Evolutionary conservation across 2,888 invertebrate genomes (phyloP).

Genomic region (Ctena decussata): DNA sequence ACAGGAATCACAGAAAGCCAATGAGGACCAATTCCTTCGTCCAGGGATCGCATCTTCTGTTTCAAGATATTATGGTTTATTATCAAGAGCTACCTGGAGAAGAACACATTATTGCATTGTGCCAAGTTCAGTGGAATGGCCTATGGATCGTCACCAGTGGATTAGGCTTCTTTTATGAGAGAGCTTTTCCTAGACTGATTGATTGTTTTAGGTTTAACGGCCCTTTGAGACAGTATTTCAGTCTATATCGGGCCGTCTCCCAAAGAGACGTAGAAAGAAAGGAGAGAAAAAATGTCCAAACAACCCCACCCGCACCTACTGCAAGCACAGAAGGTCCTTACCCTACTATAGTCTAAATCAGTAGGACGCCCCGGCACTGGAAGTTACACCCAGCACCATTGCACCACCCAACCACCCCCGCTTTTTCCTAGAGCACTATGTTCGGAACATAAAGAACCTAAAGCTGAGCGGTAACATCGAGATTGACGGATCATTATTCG

Average conservation of each 20-base stretch:
- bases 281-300: too few species aligned
- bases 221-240: too few species aligned
- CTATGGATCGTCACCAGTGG: background rate
- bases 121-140: background rate
- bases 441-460: background rate
- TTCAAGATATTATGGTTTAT: slow-evolving; percentile 1
- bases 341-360: too few species aligned
- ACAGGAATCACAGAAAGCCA: background rate
- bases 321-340: too few species aligned
- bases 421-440: slow-evolving; percentile 6
- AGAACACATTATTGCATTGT: background rate
- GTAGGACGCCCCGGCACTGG: too few species aligned
- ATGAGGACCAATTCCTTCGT: background rate
- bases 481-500: slow-evolving; percentile 15
- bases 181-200: too few species aligned
- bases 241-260: too few species aligned
- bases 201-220: too few species aligned
- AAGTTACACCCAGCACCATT: too few species aligned
- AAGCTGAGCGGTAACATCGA: background rate
- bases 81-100: background rate
- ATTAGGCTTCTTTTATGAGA: slow-evolving; percentile 2
- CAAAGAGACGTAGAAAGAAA: too few species aligned
- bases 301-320: too few species aligned
- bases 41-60: background rate
- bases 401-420: too few species aligned